phyloP scores from a whole-genome alignment of 92 coral and sea anemone species.

The Palythoa grandiflora region DNA sequence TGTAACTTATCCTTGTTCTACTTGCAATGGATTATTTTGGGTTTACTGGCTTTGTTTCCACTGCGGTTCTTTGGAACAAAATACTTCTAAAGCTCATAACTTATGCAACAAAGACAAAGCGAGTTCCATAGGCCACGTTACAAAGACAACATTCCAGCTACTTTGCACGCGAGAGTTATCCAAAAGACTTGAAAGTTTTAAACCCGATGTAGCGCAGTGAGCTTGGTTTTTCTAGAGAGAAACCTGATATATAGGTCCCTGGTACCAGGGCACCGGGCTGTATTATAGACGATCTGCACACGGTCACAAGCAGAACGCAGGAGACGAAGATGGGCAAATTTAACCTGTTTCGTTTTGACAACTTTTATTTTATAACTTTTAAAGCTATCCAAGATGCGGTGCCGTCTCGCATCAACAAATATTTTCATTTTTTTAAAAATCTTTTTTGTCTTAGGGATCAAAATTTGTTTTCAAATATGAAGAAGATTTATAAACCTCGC shows the following conservation, averaged over 20 bases:
- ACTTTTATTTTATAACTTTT: background rate
- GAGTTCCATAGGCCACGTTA: conserved; percentile 18
- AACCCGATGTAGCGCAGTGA: background rate
- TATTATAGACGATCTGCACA: conserved; percentile 1
- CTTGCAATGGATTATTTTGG: background rate
- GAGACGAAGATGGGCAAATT: background rate
- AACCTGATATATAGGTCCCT: background rate
- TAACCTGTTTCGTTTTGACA: conserved; percentile 22
- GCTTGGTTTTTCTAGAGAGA: conserved; percentile 35
- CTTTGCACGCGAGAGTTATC: background rate
- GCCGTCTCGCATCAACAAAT: too few species aligned
- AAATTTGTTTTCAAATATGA: too few species aligned
- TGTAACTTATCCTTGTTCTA: background rate
- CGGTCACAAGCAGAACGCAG: conserved; percentile 22
- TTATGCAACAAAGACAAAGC: conserved; percentile 45
- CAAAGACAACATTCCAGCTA: background rate
- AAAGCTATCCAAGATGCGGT: background rate
- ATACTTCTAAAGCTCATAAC: conserved; percentile 15
- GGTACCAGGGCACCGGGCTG: background rate
- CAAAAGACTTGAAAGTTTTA: background rate
- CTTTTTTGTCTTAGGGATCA: too few species aligned
- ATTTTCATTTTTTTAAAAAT: background rate
- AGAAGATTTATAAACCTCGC: too few species aligned
- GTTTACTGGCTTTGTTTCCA: background rate
- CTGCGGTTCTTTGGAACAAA: background rate